Evolutionary conservation across 1,140 invertebrate species (phyloP).

Genomic region (Scylla paramamosain): DNA sequence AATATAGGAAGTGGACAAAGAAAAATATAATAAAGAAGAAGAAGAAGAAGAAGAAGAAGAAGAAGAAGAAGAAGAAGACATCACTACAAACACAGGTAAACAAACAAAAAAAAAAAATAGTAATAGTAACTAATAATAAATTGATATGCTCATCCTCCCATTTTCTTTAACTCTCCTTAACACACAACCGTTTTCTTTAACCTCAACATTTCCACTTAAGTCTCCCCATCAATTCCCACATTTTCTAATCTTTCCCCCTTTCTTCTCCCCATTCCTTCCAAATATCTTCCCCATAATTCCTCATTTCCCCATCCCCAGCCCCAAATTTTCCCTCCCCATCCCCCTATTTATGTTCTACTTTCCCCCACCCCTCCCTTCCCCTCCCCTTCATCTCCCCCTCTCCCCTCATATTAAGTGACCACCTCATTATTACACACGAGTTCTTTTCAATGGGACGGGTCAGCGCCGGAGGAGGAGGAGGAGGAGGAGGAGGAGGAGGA

Average conservation of each 20-base stretch:
- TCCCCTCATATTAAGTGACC: neutral
- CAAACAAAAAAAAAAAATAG: neutral
- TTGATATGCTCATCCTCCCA: neutral
- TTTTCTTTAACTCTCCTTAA: neutral
- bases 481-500: constrained; percentile 17
- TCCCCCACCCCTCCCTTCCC: no score
- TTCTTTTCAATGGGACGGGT: neutral
- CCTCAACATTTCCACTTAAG: neutral
- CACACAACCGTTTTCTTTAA: no score
- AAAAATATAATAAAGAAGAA: neutral
- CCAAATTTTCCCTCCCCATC: neutral
- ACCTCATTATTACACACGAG: neutral
- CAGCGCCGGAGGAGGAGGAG: neutral
- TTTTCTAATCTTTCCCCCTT: neutral
- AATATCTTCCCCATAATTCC: neutral
- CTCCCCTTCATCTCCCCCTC: neutral
- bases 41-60: neutral
- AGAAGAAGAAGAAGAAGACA: neutral
- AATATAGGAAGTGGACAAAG: neutral
- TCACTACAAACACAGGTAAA: neutral
- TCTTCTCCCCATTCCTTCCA: no score
- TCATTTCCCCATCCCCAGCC: no score
- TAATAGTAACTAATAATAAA: neutral
- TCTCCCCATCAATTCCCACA: no score
- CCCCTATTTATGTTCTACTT: no score